phyloP scores from a whole-genome alignment of 2,888 invertebrate species.

The Yponomeuta malinellus region DNA sequence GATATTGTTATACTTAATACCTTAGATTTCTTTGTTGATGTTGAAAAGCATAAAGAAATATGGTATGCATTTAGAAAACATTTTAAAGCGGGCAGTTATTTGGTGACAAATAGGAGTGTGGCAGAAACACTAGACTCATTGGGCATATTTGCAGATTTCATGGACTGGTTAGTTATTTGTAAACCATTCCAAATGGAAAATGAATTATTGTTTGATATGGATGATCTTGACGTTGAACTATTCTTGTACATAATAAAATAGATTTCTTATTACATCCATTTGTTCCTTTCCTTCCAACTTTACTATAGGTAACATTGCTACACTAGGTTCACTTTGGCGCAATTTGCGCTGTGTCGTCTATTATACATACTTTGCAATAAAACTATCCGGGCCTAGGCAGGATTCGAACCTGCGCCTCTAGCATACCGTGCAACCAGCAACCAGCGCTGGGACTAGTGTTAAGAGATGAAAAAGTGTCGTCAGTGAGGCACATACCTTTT shows the following conservation, averaged over 20 bases:
- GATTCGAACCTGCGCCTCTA: too few relatives aligned
- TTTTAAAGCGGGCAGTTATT: constrained; percentile 71
- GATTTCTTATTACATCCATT: constrained; percentile 24
- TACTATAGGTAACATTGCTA: too few relatives aligned
- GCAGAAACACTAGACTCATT: constrained; percentile 66
- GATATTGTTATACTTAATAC: constrained; percentile 81
- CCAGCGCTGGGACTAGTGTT: too few relatives aligned
- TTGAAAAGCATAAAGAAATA: constrained; percentile 73
- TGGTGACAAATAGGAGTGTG: constrained; percentile 77
- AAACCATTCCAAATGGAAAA: constrained; percentile 60
- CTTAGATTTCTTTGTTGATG: constrained; percentile 80
- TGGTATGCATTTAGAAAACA: constrained; percentile 77
- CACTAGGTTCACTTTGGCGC: too few relatives aligned
- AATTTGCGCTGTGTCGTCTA: too few relatives aligned
- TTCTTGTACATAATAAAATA: constrained; percentile 65
- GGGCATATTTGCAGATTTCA: constrained; percentile 61
- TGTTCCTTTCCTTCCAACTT: too few relatives aligned
- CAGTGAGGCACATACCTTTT: too few relatives aligned
- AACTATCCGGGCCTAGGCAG: too few relatives aligned
- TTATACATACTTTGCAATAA: too few relatives aligned
- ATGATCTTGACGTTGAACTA: constrained; percentile 49
- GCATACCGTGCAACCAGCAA: too few relatives aligned
- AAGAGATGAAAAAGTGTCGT: too few relatives aligned
- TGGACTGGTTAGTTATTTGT: constrained; percentile 64
- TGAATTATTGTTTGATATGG: constrained; percentile 59